Base-by-base conservation (phyloP, 2,888 invertebrate genomes). In the Apodemia zela region DNA sequence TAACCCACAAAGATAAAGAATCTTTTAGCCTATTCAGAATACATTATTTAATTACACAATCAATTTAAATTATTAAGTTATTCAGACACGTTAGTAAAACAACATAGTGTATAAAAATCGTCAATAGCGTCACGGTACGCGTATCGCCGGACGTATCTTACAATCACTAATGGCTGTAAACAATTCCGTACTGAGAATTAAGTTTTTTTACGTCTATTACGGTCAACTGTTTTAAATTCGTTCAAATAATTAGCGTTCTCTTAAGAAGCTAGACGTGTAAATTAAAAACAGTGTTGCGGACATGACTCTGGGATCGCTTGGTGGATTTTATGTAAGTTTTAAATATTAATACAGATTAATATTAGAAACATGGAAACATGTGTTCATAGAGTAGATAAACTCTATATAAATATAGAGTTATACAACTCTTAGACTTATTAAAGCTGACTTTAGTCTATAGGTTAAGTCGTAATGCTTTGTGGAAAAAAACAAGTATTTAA, bases 231-330 rank as follows among this genome's bases (percentile, higher is more conserved):
- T 83, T 83, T 72, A 73, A 72, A 79, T 80, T 75, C 73, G 76
- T 82, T 87, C 82, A 90, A 85, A 87, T 85, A 88, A 88, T 89
- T 89, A 86, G 74, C 76, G 75, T 70, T 75, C 74, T 75, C 73
- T 76, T 78, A 67, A 75, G 73, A 70, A 75, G 79, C 72, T 77
- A 77, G 84, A 85, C 85, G 75, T 75, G 83, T 78, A 82, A 83
- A 84, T 13, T 25, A 25, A 29, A 25, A 54, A 25, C 25, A 15
- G 54, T 25, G 54, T 7, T 5, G 25, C 54, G 29, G 54, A 54
- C 13, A 54, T 54, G 54, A 54, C 25, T 54, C 18, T 21, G 25
- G 25, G 54, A 21, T 49, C 18, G 10, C 54, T 54, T 6, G 54
- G 13, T 25, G 54, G 54, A 25, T 25, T 54, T 25, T 25, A 13